Percentiles rank a stretch among this genome's conserved stretches.
Evolutionary conservation across 2,113 vertebrate species (phyloP).

Genomic region (Proteles cristata): DNA sequence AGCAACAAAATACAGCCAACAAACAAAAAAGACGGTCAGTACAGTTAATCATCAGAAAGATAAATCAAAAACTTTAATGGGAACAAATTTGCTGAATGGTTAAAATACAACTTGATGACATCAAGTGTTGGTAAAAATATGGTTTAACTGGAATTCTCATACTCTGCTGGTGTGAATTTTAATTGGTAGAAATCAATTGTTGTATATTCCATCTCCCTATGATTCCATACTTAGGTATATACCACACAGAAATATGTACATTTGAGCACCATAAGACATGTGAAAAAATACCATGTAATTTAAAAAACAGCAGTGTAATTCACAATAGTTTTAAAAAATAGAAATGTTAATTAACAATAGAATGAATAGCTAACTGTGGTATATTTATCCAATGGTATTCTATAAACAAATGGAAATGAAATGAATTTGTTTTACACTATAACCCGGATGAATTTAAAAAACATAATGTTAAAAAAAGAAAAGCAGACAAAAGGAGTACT

Average conservation of each 20-base stretch:
- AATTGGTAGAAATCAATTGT: background rate
- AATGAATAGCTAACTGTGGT: background rate
- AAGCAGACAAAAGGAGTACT: background rate
- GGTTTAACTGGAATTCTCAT: background rate
- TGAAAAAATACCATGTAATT: background rate
- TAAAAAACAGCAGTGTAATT: background rate
- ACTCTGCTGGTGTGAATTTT: background rate
- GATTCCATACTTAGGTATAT: background rate
- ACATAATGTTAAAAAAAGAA: background rate
- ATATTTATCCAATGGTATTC: background rate
- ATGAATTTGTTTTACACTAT: background rate
- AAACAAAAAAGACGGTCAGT: background rate
- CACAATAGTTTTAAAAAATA: background rate
- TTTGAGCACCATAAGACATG: background rate
- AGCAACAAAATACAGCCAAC: background rate
- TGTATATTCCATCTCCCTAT: rapidly evolving
- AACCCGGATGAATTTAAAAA: background rate
- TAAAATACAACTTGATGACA: background rate
- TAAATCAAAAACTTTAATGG: background rate
- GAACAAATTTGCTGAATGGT: background rate
- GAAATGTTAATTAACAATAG: background rate
- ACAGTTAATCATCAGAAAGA: background rate
- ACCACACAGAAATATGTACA: background rate
- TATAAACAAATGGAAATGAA: background rate
- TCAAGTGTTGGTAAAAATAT: background rate